These are phyloP conservation scores for Peromyscus aztecus DNA, from an alignment of 2,797 vertebrate species.

Conservation along the genomic window DNA sequence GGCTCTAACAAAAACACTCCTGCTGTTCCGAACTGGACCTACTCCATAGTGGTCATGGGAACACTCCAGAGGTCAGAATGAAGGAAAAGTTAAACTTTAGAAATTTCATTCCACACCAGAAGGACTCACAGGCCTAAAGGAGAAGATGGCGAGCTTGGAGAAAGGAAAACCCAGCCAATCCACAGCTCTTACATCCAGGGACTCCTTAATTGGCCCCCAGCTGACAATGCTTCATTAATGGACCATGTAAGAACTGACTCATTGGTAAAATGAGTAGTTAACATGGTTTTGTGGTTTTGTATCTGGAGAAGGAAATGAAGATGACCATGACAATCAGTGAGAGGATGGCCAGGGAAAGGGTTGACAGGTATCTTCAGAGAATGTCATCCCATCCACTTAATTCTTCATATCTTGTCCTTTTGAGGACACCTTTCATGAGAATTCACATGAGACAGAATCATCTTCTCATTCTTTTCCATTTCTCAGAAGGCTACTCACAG, in stretches of 20 bases:
- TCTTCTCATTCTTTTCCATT: neutral
- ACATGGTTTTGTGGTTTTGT: neutral
- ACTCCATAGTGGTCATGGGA: too few relatives aligned
- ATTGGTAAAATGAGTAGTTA: neutral
- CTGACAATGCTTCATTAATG: neutral
- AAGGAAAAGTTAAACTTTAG: neutral
- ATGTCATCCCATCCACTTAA: neutral
- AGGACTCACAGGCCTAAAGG: neutral
- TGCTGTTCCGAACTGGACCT: neutral
- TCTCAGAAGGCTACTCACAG: neutral
- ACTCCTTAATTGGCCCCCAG: conserved; percentile 23
- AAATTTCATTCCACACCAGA: neutral
- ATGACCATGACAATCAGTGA: neutral
- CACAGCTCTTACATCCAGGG: neutral
- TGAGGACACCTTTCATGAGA: neutral
- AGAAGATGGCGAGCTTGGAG: neutral
- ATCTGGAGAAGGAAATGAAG: neutral
- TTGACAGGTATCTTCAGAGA: neutral
- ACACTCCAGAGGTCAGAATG: neutral
- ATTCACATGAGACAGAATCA: neutral
- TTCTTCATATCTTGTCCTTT: neutral
- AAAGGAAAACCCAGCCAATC: too few relatives aligned
- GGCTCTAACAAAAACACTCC: neutral
- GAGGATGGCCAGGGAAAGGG: neutral
- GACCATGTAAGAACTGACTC: neutral